phyloP scores from a whole-genome alignment of 2,888 invertebrate genomes.

The Cantharis lateralis region DNA sequence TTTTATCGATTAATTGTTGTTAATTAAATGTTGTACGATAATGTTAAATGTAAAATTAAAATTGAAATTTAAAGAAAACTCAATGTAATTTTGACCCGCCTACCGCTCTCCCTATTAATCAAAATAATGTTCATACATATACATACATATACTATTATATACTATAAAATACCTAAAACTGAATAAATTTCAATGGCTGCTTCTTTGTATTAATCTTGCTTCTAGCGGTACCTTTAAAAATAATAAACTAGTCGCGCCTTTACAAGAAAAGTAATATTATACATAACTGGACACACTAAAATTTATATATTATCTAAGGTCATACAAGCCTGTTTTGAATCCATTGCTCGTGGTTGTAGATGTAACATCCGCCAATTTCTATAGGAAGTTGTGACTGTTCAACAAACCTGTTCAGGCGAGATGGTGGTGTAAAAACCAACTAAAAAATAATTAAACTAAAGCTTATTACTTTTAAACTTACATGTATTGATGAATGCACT shows the following conservation, averaged over 20 bases:
- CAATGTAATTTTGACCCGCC: no score
- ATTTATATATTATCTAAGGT: conserved; percentile 28
- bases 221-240: background rate
- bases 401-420: conserved; percentile 70
- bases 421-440: conserved; percentile 72
- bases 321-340: conserved; percentile 75
- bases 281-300: background rate
- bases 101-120: background rate
- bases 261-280: background rate
- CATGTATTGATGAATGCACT: background rate
- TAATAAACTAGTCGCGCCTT: background rate
- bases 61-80: no score
- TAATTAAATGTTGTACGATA: no score
- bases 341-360: conserved; percentile 77
- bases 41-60: no score
- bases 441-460: conserved; percentile 52
- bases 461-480: background rate
- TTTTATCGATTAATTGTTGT: no score
- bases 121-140: background rate
- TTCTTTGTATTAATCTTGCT: background rate
- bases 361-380: conserved; percentile 72
- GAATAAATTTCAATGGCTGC: background rate
- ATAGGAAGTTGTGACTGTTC: conserved; percentile 72
- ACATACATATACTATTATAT: no score
- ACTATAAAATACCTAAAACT: background rate